Conservation (phyloP, 2,888 invertebrate species). For the Euproctis similis region DNA sequence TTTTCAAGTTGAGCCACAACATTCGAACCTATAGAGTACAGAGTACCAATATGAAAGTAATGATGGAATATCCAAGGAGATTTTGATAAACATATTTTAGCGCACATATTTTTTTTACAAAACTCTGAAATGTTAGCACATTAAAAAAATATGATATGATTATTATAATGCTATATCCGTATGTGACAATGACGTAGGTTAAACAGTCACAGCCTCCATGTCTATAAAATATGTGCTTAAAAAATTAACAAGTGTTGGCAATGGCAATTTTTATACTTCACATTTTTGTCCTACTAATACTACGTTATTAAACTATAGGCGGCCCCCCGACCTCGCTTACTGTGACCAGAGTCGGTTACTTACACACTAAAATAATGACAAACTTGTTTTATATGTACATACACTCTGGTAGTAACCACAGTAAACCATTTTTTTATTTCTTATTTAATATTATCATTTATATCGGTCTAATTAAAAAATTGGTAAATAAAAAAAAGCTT, state of each 20-base stretch:
- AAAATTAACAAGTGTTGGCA: conserved; percentile 26
- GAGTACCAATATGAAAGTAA: too few relatives aligned
- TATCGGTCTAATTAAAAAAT: conserved; percentile 8
- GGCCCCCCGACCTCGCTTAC: conserved; percentile 58
- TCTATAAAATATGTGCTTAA: neutral
- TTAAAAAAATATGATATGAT: too few relatives aligned
- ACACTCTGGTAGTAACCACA: conserved; percentile 16
- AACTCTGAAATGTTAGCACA: too few relatives aligned
- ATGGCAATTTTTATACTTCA: conserved; percentile 16
- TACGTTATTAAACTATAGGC: too few relatives aligned
- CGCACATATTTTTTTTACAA: too few relatives aligned
- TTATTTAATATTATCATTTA: conserved; percentile 5
- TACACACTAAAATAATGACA: conserved; percentile 33
- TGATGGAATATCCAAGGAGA: too few relatives aligned
- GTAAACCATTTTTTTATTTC: conserved; percentile 21
- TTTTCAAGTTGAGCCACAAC: too few relatives aligned
- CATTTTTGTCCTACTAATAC: conserved; percentile 40
- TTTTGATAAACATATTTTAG: too few relatives aligned
- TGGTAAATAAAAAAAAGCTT: conserved; percentile 22
- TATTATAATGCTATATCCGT: too few relatives aligned
- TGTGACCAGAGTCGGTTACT: conserved; percentile 58
- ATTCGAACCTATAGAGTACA: too few relatives aligned
- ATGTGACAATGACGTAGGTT: too few relatives aligned
- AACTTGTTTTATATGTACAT: conserved; percentile 22
- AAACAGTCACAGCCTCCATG: too few relatives aligned